Base-by-base conservation (phyloP, 2,797 vertebrate genomes). In the Enteromius paludinosus region DNA sequence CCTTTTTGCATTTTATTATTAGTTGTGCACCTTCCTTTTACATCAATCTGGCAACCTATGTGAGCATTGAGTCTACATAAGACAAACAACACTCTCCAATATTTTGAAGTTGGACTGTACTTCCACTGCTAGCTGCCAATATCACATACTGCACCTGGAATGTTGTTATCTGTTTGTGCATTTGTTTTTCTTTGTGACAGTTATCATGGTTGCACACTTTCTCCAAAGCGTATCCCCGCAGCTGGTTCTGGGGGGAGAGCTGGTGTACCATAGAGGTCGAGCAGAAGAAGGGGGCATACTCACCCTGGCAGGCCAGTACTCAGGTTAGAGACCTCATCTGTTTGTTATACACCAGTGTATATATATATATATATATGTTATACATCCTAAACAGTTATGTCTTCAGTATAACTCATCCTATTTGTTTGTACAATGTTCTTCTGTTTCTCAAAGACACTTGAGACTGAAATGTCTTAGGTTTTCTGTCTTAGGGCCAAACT, bases 151-250 rank as follows among this genome's bases (percentile, higher is more conserved):
- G 25, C 59, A 30, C 2, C 5, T 30, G 4, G 38, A 70, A 17
- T 75, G 61, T 68, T 17, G 17, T 66, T 73, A 45, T 74, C 15
- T 61, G 15, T 41, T 38, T 72, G 8, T 68, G 54, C 23, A 10
- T 72, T 12, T 61, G 66, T 81, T 70, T 86, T 54, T 47, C 11
- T 61, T 70, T 33, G 25, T 33, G 14, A 64, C 94, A 99, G 98
- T 97, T 84, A 99, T 99, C 88, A 90, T 98, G 87, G 98, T 99
- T 28, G 97, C 97, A 7, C 98, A 99, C 92, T 99, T 98, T 88
- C 96, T 99, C 73, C 98, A 99, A 93, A 99, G 97, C 69, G 79
- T 99, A 78, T 97, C 96, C 0, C 93, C 95, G 14, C 96, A 95
- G 65, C 92, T 99, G 86, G 97, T 98, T 47, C 93, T 99, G 47